These are phyloP conservation scores for Litoditis marina DNA, from an alignment of 2,888 invertebrate species.

Conservation along the genomic window DNA sequence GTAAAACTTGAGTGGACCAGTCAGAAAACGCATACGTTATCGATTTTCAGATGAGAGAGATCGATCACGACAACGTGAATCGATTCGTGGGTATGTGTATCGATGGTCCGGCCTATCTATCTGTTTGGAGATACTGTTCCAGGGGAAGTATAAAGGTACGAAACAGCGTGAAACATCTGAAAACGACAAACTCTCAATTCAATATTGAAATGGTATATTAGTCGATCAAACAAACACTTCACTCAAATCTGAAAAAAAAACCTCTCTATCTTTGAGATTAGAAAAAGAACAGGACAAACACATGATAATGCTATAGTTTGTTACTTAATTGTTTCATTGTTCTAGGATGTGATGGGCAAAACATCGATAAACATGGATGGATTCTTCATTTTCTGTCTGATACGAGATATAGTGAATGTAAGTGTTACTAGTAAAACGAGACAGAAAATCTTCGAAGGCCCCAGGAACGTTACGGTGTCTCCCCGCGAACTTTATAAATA, in stretches of 20 bases:
- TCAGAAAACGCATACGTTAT: too few relatives aligned
- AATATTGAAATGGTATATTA: too few relatives aligned
- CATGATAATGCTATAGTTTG: neutral
- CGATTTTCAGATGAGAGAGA: conserved; percentile 40
- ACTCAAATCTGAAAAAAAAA: too few relatives aligned
- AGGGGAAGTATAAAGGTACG: conserved; percentile 30
- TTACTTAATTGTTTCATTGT: neutral
- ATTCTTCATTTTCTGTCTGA: conserved; percentile 41
- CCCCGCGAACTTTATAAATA: too few relatives aligned
- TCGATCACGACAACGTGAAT: conserved; percentile 58
- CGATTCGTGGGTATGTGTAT: conserved; percentile 52
- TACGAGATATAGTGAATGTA: conserved; percentile 40
- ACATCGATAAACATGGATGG: conserved; percentile 41
- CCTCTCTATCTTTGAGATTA: too few relatives aligned
- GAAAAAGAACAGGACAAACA: too few relatives aligned
- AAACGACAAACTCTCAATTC: too few relatives aligned
- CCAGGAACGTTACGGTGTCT: too few relatives aligned
- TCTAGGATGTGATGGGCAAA: conserved; percentile 36
- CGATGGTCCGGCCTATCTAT: conserved; percentile 47
- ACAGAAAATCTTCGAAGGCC: too few relatives aligned
- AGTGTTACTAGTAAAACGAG: too few relatives aligned
- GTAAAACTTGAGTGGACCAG: too few relatives aligned
- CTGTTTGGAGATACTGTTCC: conserved; percentile 54
- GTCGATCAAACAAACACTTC: too few relatives aligned
- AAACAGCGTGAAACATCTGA: neutral